Base-by-base conservation (phyloP, 2,888 invertebrate genomes). In the Epiblema foenella region DNA sequence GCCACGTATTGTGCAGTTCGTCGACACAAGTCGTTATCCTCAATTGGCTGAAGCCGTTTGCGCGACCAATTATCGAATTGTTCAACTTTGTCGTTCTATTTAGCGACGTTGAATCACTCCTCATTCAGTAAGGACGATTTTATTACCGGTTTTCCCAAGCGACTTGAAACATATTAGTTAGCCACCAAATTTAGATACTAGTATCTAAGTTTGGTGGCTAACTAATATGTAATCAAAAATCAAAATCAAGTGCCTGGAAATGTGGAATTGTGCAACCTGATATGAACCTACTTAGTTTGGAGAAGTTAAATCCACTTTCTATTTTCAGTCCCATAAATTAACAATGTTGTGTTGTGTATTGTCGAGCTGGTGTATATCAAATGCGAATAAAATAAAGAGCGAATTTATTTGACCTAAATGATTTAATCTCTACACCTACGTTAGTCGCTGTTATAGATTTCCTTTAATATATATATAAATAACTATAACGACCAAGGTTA, bases 51-150 rank as follows among this genome's bases (percentile, higher is more conserved):
- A 80, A 82, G 81, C 77, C 78, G 83, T 87, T 88, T 84, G 84
- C 84, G 77, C 77, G 76, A 78, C 80, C 89, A 89, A 90, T 90
- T 89, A 90, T 87, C 84, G 79, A 80, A 79, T 86, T 82, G 81
- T 81, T 74, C 75, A 79, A 79, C 75, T 76, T 77, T 81, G 82
- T 83, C 84, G 80, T 81, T 77, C 78, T 80, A 77, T 81, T 85
- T 81, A 82, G 81, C 79, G 76, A 69, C 70, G 81, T 80, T 87
- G 88, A 88, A 81, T 89, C 87, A 87, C 82, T 81, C 83, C 78
- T 80, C 78, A 77, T 80, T 79, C 85, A 78, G 81, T 85, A 79
- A 80, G 37, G 46, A 62, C 33, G 64, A 24, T 51, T 66, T 57
- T 71, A 51, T 64, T 65, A 67, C 17, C 52, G 69, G 49, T 62